phyloP scores from a whole-genome alignment of 1,140 invertebrate species.

The Penaeus japonicus region DNA sequence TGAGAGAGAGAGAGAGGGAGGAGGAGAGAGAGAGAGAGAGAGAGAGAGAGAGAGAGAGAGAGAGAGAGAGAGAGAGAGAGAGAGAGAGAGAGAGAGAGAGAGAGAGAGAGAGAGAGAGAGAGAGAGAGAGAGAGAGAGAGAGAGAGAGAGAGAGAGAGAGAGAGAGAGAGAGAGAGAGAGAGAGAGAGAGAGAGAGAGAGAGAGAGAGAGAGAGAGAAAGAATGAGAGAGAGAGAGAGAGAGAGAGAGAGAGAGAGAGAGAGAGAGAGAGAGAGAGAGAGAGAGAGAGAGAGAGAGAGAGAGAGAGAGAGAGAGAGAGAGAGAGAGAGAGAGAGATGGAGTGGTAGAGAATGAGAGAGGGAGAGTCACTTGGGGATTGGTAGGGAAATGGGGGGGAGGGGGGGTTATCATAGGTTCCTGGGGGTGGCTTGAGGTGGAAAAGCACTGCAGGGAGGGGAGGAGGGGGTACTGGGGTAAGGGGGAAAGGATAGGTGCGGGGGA shows the following conservation, averaged over 20 bases:
- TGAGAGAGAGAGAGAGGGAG: not conserved
- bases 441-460: too few species aligned
- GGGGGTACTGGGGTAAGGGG: too few species aligned
- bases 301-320: not conserved
- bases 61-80: not conserved
- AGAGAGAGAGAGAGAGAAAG: conserved; percentile 18
- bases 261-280: not conserved
- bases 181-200: conserved; percentile 34
- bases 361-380: not conserved
- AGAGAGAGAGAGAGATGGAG: conserved; percentile 21
- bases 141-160: not conserved
- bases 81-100: too few species aligned
- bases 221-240: not conserved
- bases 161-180: not conserved
- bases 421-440: not conserved
- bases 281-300: not conserved
- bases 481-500: too few species aligned
- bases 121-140: not conserved
- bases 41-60: not conserved
- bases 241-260: not conserved
- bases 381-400: not conserved
- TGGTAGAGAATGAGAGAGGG: not conserved
- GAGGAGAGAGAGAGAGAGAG: not conserved
- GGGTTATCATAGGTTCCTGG: not conserved
- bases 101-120: not conserved